Conservation (phyloP, 2,797 vertebrate genomes). For the Scolopax rusticola region DNA sequence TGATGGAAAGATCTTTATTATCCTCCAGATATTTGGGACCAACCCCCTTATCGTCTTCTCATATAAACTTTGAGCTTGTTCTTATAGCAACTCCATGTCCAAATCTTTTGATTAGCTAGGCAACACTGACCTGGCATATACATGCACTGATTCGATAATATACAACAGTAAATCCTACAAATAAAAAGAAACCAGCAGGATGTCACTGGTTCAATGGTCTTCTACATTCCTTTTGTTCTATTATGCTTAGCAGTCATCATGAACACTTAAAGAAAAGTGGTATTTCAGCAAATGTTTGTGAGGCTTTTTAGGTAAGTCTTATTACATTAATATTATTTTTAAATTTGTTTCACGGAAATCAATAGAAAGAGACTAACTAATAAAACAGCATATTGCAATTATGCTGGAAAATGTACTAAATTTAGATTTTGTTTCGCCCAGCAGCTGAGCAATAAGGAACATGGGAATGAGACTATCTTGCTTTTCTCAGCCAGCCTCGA, state of each 20-base stretch:
- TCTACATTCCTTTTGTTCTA: background rate
- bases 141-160: background rate
- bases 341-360: background rate
- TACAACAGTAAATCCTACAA: background rate
- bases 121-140: background rate
- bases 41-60: background rate
- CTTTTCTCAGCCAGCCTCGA: constrained; percentile 49
- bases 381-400: background rate
- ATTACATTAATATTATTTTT: background rate
- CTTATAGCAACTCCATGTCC: background rate
- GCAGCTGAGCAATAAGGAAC: constrained; percentile 10
- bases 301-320: background rate
- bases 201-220: background rate
- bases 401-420: constrained; percentile 45
- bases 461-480: constrained; percentile 38
- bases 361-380: background rate
- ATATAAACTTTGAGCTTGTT: background rate
- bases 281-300: background rate
- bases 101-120: background rate
- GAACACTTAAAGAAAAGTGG: background rate
- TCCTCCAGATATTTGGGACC: background rate
- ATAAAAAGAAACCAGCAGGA: background rate
- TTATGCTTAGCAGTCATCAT: background rate
- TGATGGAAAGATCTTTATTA: background rate
- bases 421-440: constrained; percentile 36